These are phyloP conservation scores for Chaenodraco wilsoni DNA, from an alignment of 2,797 vertebrate genomes.

Conservation along the genomic window DNA sequence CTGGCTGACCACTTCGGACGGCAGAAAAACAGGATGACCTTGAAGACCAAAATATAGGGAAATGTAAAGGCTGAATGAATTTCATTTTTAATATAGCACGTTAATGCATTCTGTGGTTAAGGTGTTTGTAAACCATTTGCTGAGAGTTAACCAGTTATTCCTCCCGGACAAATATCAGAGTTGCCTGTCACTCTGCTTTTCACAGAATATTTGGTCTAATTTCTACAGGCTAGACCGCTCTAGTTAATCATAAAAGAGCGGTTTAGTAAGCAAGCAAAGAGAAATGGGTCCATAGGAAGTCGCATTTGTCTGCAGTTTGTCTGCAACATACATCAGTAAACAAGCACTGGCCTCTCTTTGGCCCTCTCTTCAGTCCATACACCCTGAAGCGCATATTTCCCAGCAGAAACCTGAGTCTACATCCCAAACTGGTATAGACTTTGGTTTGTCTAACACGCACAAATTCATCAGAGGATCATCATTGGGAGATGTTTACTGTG, in stretches of 20 bases:
- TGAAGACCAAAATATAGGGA: constrained; percentile 44
- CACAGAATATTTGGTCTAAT: constrained; percentile 47
- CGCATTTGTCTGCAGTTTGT: constrained; percentile 53
- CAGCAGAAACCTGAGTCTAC: constrained; percentile 56
- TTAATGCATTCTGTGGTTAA: constrained; percentile 41
- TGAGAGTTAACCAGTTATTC: constrained; percentile 56
- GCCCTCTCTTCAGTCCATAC: constrained; percentile 70
- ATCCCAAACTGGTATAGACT: constrained; percentile 43
- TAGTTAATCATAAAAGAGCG: constrained; percentile 67
- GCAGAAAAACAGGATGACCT: constrained; percentile 48
- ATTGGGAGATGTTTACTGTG: constrained; percentile 29
- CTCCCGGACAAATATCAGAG: constrained; percentile 45
- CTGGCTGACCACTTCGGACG: constrained; percentile 15
- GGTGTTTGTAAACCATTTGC: constrained; percentile 26
- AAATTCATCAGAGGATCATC: constrained; percentile 25
- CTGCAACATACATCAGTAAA: constrained; percentile 68
- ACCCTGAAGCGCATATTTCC: constrained; percentile 57
- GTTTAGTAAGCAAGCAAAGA: constrained; percentile 44
- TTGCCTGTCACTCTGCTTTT: constrained; percentile 51
- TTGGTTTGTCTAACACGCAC: constrained; percentile 28
- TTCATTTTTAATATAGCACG: constrained; percentile 26
- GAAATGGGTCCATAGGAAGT: constrained; percentile 65
- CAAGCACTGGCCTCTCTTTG: constrained; percentile 71
- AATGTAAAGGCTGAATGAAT: constrained; percentile 20
- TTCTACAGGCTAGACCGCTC: constrained; percentile 43